These are phyloP conservation scores for Euspilapteryx auroguttella DNA, from an alignment of 2,888 invertebrate genomes.

Conservation along the genomic window DNA sequence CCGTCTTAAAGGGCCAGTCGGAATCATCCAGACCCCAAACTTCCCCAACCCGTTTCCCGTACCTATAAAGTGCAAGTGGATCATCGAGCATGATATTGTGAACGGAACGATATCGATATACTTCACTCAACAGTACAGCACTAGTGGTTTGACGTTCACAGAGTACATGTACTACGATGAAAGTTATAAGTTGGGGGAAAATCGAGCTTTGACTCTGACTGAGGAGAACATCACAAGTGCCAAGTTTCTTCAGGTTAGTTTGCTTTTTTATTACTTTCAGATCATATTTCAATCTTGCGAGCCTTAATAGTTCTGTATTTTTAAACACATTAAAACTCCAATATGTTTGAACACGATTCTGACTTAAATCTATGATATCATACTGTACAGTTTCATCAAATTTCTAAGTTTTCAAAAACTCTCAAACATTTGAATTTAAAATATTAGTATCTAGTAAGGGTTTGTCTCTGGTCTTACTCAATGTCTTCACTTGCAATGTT, in stretches of 20 bases:
- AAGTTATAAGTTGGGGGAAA: slow-evolving; percentile 67
- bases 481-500: no score
- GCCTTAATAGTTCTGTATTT: no score
- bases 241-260: slow-evolving; percentile 56
- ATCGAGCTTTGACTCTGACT: slow-evolving; percentile 68
- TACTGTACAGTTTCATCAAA: no score
- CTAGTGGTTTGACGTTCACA: slow-evolving; percentile 74
- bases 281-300: no score
- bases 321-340: no score
- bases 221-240: slow-evolving; percentile 74
- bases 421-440: no score
- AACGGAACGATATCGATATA: slow-evolving; percentile 82
- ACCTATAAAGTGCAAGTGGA: slow-evolving; percentile 85
- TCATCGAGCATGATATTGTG: slow-evolving; percentile 76
- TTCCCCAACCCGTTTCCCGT: slow-evolving; percentile 81
- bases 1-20: slow-evolving; percentile 64
- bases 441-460: no score
- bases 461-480: no score
- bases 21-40: slow-evolving; percentile 79
- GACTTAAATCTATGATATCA: no score
- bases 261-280: no score
- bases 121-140: slow-evolving; percentile 85
- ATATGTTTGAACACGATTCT: no score
- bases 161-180: slow-evolving; percentile 77
- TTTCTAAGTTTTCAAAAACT: no score